Conservation (phyloP, 2,797 vertebrate genomes). For the Lepilemur ruficaudatus region DNA sequence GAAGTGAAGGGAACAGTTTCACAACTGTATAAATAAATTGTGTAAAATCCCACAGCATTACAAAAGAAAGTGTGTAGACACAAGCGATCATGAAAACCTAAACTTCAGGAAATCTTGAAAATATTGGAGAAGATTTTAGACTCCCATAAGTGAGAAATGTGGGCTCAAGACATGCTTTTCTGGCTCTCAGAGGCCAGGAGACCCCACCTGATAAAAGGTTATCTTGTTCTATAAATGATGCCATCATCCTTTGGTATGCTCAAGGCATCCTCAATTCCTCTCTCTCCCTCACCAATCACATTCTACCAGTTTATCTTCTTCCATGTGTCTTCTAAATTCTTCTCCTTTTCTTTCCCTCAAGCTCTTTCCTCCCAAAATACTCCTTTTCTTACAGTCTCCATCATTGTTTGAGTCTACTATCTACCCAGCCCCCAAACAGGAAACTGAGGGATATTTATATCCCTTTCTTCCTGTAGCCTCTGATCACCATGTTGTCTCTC, state of each 20-base stretch:
- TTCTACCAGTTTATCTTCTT: not conserved
- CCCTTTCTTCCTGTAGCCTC: not conserved
- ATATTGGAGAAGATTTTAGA: not conserved
- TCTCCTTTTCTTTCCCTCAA: not conserved
- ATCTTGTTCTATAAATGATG: not conserved
- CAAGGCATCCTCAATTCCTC: not conserved
- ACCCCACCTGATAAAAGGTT: not conserved
- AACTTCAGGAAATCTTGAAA: not conserved
- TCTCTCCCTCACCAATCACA: not conserved
- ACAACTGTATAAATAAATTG: not conserved
- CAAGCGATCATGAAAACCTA: not conserved
- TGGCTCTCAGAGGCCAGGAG: not conserved
- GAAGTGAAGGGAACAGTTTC: not conserved
- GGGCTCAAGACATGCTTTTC: not conserved
- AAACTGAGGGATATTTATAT: not conserved
- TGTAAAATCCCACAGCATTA: not conserved
- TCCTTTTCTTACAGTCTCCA: not conserved
- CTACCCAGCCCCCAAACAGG: not conserved
- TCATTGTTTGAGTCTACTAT: not conserved
- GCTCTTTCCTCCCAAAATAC: not conserved
- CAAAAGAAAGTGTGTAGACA: not conserved
- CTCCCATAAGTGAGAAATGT: not conserved
- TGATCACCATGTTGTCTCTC: not conserved
- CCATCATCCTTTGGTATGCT: not conserved
- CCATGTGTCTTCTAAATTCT: not conserved